Evolutionary conservation across 2,113 vertebrate species (phyloP).

Genomic region (human): DNA sequence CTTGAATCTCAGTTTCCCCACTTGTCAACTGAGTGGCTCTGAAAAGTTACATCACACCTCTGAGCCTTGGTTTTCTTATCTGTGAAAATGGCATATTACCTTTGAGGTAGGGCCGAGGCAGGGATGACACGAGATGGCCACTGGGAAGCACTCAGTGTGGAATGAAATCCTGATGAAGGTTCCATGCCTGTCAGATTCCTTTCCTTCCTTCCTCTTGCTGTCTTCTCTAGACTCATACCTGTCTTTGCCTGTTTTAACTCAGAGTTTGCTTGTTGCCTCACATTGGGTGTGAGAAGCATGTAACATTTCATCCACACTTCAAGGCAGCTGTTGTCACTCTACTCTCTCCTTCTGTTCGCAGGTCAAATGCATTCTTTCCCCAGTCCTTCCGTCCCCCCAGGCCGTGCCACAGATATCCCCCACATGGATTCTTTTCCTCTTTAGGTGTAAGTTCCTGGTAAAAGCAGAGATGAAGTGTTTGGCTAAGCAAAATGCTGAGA

Average conservation of each 20-base stretch:
- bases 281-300: neutral
- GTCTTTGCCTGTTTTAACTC: neutral
- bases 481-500: neutral
- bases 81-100: neutral
- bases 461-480: constrained; percentile 42
- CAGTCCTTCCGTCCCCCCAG: neutral
- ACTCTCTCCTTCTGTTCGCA: neutral
- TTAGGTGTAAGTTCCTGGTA: constrained; percentile 48
- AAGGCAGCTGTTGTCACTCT: constrained; percentile 53
- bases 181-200: accelerated
- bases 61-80: neutral
- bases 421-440: constrained; percentile 36
- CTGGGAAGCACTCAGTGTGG: neutral
- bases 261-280: neutral
- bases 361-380: constrained; percentile 63
- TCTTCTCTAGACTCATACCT: neutral
- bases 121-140: too few species aligned
- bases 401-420: neutral
- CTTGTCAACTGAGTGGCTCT: neutral
- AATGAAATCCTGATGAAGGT: accelerated
- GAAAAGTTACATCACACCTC: neutral
- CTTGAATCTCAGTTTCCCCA: neutral
- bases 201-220: neutral
- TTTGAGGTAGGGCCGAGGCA: neutral
- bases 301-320: constrained; percentile 58